These are phyloP conservation scores for Frankliniella intonsa DNA, from an alignment of 2,888 invertebrate species.

Conservation along the genomic window DNA sequence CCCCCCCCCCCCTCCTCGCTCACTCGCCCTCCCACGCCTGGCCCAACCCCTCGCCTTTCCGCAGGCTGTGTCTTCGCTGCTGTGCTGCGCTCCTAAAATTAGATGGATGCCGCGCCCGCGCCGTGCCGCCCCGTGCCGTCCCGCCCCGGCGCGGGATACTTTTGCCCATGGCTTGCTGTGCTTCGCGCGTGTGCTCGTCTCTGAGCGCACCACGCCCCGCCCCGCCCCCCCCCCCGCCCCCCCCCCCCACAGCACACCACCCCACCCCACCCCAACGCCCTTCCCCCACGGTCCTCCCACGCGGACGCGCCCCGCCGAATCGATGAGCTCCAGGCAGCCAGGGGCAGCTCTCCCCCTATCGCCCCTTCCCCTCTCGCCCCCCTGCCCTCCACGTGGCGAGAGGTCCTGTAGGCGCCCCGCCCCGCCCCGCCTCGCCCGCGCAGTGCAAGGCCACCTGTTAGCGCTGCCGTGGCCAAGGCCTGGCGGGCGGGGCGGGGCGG, in stretches of 20 bases:
- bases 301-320: neutral
- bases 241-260: neutral
- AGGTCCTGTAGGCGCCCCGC: neutral
- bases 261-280: neutral
- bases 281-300: neutral
- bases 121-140: neutral
- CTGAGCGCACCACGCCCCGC: neutral
- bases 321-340: neutral
- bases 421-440: neutral
- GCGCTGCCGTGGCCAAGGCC: neutral
- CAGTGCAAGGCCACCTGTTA: conserved; percentile 9
- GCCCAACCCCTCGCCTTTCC: neutral
- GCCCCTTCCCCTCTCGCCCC: neutral
- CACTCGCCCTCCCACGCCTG: neutral
- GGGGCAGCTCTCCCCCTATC: neutral
- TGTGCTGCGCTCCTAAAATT: neutral
- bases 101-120: neutral
- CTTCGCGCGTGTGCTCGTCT: neutral
- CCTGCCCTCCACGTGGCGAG: neutral
- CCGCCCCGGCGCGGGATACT: neutral
- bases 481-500: neutral
- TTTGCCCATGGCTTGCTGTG: too few species aligned
- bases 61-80: neutral
- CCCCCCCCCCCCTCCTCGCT: neutral
- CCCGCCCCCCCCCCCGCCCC: neutral